These are phyloP conservation scores for Timandra comae DNA, from an alignment of 2,888 invertebrate genomes.

Conservation along the genomic window DNA sequence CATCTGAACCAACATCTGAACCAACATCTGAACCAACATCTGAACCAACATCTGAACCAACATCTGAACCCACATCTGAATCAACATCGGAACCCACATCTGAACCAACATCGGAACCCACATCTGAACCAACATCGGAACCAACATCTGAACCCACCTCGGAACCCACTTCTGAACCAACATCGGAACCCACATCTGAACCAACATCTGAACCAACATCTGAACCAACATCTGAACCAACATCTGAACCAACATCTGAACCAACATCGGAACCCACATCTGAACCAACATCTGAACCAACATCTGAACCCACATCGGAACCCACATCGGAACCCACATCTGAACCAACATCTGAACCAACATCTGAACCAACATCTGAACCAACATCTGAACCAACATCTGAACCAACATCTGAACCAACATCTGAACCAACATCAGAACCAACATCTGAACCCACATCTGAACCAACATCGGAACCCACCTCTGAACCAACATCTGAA, in stretches of 20 bases:
- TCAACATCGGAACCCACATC: constrained; percentile 7
- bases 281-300: too few relatives aligned
- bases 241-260: constrained; percentile 3
- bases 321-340: too few relatives aligned
- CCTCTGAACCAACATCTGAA: constrained; percentile 4
- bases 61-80: constrained; percentile 3
- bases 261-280: constrained; percentile 5
- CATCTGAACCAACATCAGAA: constrained; percentile 5
- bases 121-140: neutral
- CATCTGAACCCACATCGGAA: too few relatives aligned
- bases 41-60: neutral
- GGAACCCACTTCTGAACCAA: neutral
- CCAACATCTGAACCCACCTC: neutral
- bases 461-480: constrained; percentile 4
- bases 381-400: too few relatives aligned
- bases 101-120: constrained; percentile 5
- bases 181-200: constrained; percentile 4
- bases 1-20: neutral
- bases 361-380: too few relatives aligned
- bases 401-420: too few relatives aligned
- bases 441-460: constrained; percentile 5
- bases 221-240: constrained; percentile 4
- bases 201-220: constrained; percentile 6
- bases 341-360: too few relatives aligned
- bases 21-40: neutral